Evolutionary conservation across 2,888 invertebrate species (phyloP), one percentile per base, ranked within the genome.

Genomic region (Drosophila limbata): DNA sequence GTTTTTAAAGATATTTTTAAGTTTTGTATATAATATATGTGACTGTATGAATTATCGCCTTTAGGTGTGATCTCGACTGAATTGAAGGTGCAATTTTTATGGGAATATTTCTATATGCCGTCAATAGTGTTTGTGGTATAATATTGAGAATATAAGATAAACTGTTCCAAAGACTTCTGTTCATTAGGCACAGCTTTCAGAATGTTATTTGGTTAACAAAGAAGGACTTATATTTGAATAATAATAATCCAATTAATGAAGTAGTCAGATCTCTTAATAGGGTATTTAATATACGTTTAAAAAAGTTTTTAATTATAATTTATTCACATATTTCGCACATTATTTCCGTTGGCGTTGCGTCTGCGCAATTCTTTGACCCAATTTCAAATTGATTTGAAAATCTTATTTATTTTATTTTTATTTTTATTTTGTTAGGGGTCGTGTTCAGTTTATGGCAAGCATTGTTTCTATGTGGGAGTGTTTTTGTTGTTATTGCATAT

Each of bases 291-390:
- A 52, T 52, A 39, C 13, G 17, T 10, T n/a, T 13, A 13, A 10
- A 45, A 39, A 15, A 1, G n/a, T 11, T 21, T 13, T 31, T 45
- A 35, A 37, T 25, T 10, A 3, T n/a, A n/a, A 40, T 17, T 61
- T 21, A 19, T 47, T 13, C 25, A 35, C 8, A 33, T 44, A 25
- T 50, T 62, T 62, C 39, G 13, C 42, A 55, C 61, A 64, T 57
- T 1, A 15, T 67, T 59, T 66, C 59, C 45, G 68, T 55, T 63
- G 53, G 50, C 68, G 70, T 60, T 66, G 72, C 75, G 72, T 79
- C 79, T 79, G 73, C 79, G 80, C 81, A 81, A 83, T 85, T 81
- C 81, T 84, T 52, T 84, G 87, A 87, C 85, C 85, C 52, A 77
- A 72, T 76, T 87, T 82, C 53, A 17, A 57, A 72, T 52, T 21